These are phyloP conservation scores for Pangasianodon gigas DNA, from an alignment of 2,113 vertebrate genomes.

Conservation along the genomic window DNA sequence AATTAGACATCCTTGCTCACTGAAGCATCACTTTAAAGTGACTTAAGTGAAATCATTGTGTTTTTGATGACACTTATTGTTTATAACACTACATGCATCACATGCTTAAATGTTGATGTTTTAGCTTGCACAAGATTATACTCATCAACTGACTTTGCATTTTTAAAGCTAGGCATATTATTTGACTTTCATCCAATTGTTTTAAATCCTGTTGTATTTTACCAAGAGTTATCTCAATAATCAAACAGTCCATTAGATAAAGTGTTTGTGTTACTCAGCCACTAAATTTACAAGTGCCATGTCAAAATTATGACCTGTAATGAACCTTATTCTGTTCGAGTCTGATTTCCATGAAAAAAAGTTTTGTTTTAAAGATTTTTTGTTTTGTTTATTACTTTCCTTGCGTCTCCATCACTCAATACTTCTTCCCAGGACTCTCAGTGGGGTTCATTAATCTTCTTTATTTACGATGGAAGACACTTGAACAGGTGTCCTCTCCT, in stretches of 20 bases:
- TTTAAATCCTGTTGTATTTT: background rate
- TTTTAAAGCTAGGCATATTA: background rate
- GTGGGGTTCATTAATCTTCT: slow-evolving; percentile 12
- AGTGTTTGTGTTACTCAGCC: background rate
- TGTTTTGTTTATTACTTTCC: background rate
- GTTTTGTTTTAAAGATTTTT: background rate
- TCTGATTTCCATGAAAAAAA: background rate
- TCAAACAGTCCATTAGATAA: background rate
- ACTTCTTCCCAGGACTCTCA: background rate
- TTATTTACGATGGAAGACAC: background rate
- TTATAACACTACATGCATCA: background rate
- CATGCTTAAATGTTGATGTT: background rate
- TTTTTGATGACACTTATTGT: background rate
- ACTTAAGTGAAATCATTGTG: background rate
- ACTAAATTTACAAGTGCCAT: background rate
- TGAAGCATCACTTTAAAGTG: background rate
- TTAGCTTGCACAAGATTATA: background rate
- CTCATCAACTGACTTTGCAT: background rate
- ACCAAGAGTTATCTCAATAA: background rate
- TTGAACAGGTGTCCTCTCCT: slow-evolving; percentile 6
- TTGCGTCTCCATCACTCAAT: slow-evolving; percentile 7
- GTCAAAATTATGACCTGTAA: background rate
- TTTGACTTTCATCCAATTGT: background rate
- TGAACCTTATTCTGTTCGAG: background rate
- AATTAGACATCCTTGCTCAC: background rate